phyloP scores from a whole-genome alignment of 2,888 invertebrate species.

The Nomada fabriciana region DNA sequence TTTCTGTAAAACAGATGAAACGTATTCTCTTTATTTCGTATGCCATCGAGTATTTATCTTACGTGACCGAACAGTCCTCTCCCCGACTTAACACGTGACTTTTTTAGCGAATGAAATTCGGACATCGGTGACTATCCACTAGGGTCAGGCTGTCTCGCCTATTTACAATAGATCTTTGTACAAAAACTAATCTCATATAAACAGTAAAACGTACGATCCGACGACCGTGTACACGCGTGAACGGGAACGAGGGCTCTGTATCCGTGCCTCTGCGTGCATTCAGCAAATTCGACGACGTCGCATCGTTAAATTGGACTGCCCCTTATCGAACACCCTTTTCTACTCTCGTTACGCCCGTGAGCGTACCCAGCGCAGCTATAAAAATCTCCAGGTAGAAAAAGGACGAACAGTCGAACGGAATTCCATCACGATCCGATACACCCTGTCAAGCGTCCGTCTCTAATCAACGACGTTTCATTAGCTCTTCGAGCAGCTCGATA shows the following conservation, averaged over 20 bases:
- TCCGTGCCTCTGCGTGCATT: not conserved
- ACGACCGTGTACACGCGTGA: slow-evolving; percentile 30
- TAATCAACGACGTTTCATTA: slow-evolving; percentile 40
- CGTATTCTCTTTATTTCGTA: slow-evolving; percentile 76
- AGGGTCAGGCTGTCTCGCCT: slow-evolving; percentile 73
- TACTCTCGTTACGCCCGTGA: slow-evolving; percentile 2
- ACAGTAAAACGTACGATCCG: slow-evolving; percentile 70
- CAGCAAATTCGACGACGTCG: slow-evolving; percentile 30
- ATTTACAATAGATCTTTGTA: slow-evolving; percentile 81
- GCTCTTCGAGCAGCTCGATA: slow-evolving; percentile 8
- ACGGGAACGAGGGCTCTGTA: slow-evolving; percentile 58
- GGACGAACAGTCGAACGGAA: slow-evolving; percentile 64
- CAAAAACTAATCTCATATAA: slow-evolving; percentile 80
- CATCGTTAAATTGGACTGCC: slow-evolving; percentile 32
- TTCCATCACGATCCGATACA: slow-evolving; percentile 47
- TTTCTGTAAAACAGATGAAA: slow-evolving; percentile 81
- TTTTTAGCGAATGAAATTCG: slow-evolving; percentile 74
- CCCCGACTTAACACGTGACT: slow-evolving; percentile 37
- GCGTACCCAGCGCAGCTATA: slow-evolving; percentile 53
- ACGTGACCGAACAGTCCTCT: slow-evolving; percentile 62
- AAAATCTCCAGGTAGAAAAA: slow-evolving; percentile 69
- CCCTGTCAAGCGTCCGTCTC: slow-evolving; percentile 26
- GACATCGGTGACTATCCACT: slow-evolving; percentile 74
- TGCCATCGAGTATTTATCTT: slow-evolving; percentile 69
- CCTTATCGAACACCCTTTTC: not conserved